Evolutionary conservation across 1,140 invertebrate species (phyloP).

Genomic region (Dendrolimus punctatus): DNA sequence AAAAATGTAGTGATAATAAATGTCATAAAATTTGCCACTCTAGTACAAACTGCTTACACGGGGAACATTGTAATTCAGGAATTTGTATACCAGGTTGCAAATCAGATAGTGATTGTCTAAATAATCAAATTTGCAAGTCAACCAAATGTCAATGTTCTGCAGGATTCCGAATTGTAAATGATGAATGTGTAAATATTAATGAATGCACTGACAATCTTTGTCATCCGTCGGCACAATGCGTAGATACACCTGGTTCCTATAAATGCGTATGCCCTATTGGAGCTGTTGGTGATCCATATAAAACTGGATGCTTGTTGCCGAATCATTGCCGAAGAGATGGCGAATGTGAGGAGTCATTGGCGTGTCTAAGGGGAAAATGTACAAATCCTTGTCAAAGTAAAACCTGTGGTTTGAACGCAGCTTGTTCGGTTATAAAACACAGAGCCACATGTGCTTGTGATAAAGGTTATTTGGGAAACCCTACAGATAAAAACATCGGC

Average conservation of each 20-base stretch:
- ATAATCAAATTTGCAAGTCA: constrained; percentile 84
- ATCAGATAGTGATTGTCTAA: constrained; percentile 84
- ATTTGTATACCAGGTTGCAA: constrained; percentile 88
- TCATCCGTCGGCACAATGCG: constrained; percentile 83
- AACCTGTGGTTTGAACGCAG: constrained; percentile 81
- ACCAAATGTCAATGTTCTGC: constrained; percentile 84
- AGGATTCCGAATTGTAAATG: constrained; percentile 79
- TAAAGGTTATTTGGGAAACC: constrained; percentile 85
- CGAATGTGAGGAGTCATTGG: constrained; percentile 81
- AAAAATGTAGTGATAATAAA: constrained; percentile 84
- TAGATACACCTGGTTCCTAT: constrained; percentile 86
- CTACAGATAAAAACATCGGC: constrained; percentile 78
- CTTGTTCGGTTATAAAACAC: constrained; percentile 82
- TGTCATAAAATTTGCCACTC: constrained; percentile 91
- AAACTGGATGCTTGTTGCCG: constrained; percentile 80
- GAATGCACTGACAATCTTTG: constrained; percentile 87
- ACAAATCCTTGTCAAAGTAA: constrained; percentile 81
- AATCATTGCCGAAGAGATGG: constrained; percentile 79
- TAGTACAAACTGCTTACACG: constrained; percentile 90
- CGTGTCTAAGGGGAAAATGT: constrained; percentile 82
- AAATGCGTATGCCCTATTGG: constrained; percentile 84
- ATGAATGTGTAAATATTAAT: constrained; percentile 83
- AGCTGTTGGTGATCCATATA: constrained; percentile 84
- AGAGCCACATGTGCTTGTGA: constrained; percentile 81
- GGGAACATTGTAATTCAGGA: constrained; percentile 88